Evolutionary conservation across 2,113 vertebrate species (phyloP), one percentile per base, ranked within the genome.

Genomic region (Pseudolaguvia tuberculata): DNA sequence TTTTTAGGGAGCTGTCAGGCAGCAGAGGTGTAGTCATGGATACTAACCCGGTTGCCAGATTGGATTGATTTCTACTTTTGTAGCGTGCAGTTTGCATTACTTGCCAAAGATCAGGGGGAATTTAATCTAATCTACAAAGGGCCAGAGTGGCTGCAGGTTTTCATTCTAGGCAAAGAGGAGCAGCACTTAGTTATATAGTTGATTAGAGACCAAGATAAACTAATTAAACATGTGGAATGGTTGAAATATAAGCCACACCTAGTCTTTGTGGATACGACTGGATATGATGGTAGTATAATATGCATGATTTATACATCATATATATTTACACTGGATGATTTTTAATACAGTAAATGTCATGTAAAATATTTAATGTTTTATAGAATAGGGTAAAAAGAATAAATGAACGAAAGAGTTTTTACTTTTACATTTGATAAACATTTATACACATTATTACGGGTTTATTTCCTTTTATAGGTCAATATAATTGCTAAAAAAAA

Each of bases 11-110:
- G 68, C 66, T 52, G 58, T 45, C 78, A 39, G 23, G 79, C 78
- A 58, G 76, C 78, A n/a, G 65, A 78, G 73, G 66, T 29, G 81
- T 83, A 42, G n/a, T 47, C 79, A 83, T 83, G 79, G 78, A 73
- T 67, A 80, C 78, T 50, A 29, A n/a, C 11, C 13, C 11, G 15
- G 70, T 72, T 59, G 70, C 70, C 70, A 72, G 70, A 72, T 72
- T 72, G 70, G 5, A 7, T 13, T 18, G 17, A 27, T 31, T 72
- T 12, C 9, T 20, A 1, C 42, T 47, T 13, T 4, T 11, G 11
- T 20, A 20, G 14, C 27, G 14, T 55, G 15, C 25, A 70, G 14
- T 39, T 55, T 55, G 50, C 29, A 4, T 27, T 25, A 66, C 21
- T 23, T 1, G 17, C 23, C 3, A 5, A 8, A 63, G 1, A 65